phyloP scores from a whole-genome alignment of 2,888 invertebrate species.

The Synanthedon andrenaeformis region DNA sequence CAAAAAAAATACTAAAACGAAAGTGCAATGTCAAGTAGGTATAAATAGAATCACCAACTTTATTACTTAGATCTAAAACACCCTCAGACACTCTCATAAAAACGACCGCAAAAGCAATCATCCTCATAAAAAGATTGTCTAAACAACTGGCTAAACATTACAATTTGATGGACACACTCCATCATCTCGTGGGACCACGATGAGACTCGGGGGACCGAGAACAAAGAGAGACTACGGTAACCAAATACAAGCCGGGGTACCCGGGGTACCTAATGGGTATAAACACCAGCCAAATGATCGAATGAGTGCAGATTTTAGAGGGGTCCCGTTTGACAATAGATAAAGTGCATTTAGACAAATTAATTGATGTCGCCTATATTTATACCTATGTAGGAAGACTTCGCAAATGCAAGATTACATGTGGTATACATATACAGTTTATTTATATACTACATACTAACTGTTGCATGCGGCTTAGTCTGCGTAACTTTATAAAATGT shows the following conservation, averaged over 20 bases:
- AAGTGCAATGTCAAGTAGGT: too few relatives aligned
- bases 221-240: slow-evolving; percentile 7
- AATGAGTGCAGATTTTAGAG: slow-evolving; percentile 16
- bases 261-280: slow-evolving; percentile 44
- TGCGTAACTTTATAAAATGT: too few relatives aligned
- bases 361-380: background rate
- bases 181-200: slow-evolving; percentile 18
- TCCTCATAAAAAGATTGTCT: slow-evolving; percentile 22
- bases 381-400: background rate
- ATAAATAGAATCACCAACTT: background rate
- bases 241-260: background rate
- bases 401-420: too few relatives aligned
- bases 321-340: background rate
- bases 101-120: slow-evolving; percentile 2
- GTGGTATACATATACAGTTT: too few relatives aligned
- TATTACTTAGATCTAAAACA: background rate
- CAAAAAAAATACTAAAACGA: too few relatives aligned
- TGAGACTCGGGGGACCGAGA: slow-evolving; percentile 18
- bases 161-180: slow-evolving; percentile 22
- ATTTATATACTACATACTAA: too few relatives aligned
- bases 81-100: slow-evolving; percentile 1
- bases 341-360: background rate
- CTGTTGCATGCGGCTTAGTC: too few relatives aligned
- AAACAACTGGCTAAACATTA: slow-evolving; percentile 29
- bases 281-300: slow-evolving; percentile 64